Percentiles rank a stretch among this genome's conserved stretches.
Evolutionary conservation across 2,797 vertebrate species (phyloP).

Genomic region (Falco biarmicus): DNA sequence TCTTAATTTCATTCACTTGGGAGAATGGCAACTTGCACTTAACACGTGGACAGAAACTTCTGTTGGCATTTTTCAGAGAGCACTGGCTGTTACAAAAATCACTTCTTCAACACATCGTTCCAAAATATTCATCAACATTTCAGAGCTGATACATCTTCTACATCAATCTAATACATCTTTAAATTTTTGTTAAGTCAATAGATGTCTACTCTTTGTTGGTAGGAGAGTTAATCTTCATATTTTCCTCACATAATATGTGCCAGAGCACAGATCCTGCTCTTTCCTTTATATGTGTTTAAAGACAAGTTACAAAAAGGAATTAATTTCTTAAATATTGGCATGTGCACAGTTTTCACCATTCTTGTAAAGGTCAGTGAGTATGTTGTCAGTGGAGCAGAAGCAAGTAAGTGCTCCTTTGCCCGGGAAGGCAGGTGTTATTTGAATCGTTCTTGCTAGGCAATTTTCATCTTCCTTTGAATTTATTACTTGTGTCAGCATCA

Average conservation of each 20-base stretch:
- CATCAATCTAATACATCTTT: not conserved
- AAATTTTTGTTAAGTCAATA: not conserved
- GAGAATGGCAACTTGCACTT: not conserved
- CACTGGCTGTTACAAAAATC: not conserved
- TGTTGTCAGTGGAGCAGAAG: constrained; percentile 47
- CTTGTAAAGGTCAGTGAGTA: constrained; percentile 66
- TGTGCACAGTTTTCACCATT: constrained; percentile 27
- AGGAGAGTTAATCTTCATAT: not conserved
- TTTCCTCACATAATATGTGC: not conserved
- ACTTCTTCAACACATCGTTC: not conserved
- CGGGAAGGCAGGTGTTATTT: constrained; percentile 68
- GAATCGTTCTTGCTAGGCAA: constrained; percentile 65
- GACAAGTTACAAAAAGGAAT: not conserved
- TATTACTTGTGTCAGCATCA: constrained; percentile 69
- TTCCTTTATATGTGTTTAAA: constrained; percentile 18
- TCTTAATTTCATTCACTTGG: not conserved
- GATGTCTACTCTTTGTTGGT: not conserved
- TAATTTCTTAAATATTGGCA: constrained; percentile 66
- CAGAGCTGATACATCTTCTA: not conserved
- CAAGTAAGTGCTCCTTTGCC: constrained; percentile 63
- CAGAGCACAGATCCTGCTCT: not conserved
- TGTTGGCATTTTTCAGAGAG: not conserved
- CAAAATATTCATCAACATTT: constrained; percentile 3
- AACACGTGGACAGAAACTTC: constrained; percentile 1
- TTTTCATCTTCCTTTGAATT: constrained; percentile 72